Evolutionary conservation across 2,113 vertebrate species (phyloP), one percentile per base, ranked within the genome.

Genomic region (Setophaga kirtlandii): DNA sequence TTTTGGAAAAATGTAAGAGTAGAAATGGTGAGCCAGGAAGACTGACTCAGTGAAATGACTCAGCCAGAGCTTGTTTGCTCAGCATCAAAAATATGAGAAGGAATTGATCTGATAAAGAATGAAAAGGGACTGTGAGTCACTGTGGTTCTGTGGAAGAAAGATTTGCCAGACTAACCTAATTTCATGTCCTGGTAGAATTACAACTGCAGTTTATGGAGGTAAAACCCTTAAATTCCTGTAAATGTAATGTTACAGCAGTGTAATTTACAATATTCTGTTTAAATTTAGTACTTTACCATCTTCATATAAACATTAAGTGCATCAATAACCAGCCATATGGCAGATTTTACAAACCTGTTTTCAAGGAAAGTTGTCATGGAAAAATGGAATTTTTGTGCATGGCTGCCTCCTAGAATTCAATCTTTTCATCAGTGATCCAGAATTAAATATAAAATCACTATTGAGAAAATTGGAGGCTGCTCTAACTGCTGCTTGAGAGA

Each of bases 371-470:
- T 31, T 94, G 46, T 86, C 42, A 31, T 42, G 50, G 91, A 85
- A 94, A 79, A 93, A 83, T 28, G 70, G 90, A 35, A 77, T 91
- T 93, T 63, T 28, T 93, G 85, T 63, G 90, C 95, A 65, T 85
- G 28, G 1, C 76, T 88, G 67, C 63, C 71, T 90, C 62, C 37
- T 42, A 33, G 75, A 92, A 91, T 74, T 86, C 59, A 80, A 81
- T 67, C 55, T 76, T 94, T 80, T 80, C 56, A 93, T 83, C 64
- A 41, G 64, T 81, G 78, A 96, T 83, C 63, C 85, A 77, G 87
- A 94, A 94, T 93, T 94, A 96, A 93, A 93, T 63, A 49, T 49
- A 93, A 95, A 93, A 93, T 90, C 47, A 44, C 75, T 78, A 11
- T 3, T 67, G 75, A 88, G 52, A 92, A 94, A 93, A 95, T 49